Conservation (phyloP, 2,888 invertebrate species). For the Dasysyrphus albostriatus region DNA sequence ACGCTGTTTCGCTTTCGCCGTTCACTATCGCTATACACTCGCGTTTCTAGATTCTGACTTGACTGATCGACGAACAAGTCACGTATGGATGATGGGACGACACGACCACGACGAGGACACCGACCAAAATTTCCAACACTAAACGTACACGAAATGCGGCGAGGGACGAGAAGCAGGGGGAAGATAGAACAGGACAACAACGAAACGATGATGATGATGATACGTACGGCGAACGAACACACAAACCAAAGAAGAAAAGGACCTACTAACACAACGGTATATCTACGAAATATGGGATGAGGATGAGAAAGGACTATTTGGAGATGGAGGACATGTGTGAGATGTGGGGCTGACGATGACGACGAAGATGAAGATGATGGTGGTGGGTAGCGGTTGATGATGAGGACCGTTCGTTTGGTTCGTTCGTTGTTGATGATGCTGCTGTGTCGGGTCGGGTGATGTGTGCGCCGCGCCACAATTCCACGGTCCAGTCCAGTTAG, state of each 20-base stretch:
- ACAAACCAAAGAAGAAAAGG: constrained; percentile 64
- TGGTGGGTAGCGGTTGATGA: constrained; percentile 58
- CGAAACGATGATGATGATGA: constrained; percentile 68
- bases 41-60: constrained; percentile 62
- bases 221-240: constrained; percentile 61
- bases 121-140: constrained; percentile 71
- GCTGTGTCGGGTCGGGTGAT: constrained; percentile 29
- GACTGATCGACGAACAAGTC: constrained; percentile 76
- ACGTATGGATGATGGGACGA: constrained; percentile 75
- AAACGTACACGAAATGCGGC: constrained; percentile 41
- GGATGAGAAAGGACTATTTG: constrained; percentile 43
- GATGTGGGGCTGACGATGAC: constrained; percentile 59
- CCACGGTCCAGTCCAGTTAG: constrained; percentile 66
- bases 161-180: constrained; percentile 38
- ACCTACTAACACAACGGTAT: constrained; percentile 69
- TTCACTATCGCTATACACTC: constrained; percentile 18
- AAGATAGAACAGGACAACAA: constrained; percentile 51
- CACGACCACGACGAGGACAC: constrained; percentile 71
- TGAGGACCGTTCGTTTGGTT: constrained; percentile 46
- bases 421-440: constrained; percentile 63
- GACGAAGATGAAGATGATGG: constrained; percentile 68
- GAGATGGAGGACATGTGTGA: constrained; percentile 32
- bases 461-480: constrained; percentile 42
- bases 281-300: constrained; percentile 43
- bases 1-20: constrained; percentile 25